Evolutionary conservation across 2,797 vertebrate genomes (phyloP), one percentile per base, ranked within the genome.

Genomic region (Poecilia picta): DNA sequence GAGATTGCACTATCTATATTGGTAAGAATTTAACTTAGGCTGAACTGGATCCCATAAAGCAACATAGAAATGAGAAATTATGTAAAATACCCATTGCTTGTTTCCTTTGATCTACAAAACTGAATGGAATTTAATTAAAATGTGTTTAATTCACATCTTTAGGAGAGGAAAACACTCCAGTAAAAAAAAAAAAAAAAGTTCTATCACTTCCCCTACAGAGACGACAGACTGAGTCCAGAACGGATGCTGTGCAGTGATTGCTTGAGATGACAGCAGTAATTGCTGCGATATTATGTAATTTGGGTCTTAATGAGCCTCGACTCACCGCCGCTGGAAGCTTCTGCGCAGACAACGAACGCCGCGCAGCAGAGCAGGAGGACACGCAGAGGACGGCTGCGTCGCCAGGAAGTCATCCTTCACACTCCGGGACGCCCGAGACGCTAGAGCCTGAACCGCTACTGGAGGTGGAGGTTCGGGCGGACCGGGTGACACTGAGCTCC

Each of bases 361-460:
- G 79, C 43, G 82, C 80, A 84, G 89, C 89, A 84, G 76, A 95
- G 87, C 88, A 91, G 85, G 83, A 93, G 84, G 83, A 93, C 79
- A 84, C 89, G 84, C 90, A 91, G 92, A 88, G 85, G 87, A 87
- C 92, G 89, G 87, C 86, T 87, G 90, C 87, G 93, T 77, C 89
- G 89, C 91, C 95, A 93, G 93, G 95, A 91, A 94, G 93, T 95
- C 96, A 96, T 93, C 94, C 93, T 93, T 79, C 93, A 92, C 92
- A 89, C 95, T 86, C 93, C 85, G 88, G 87, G 79, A 71, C 79
- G 88, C 79, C 10, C 15, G 82, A 76, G 78, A 45, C 80, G 12
- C 81, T 81, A 80, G 83, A 85, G 39, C 72, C 81, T 75, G 86
- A 74, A 28, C 80, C 49, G 86, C 91, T 88, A 90, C 66, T 85